Percentiles rank a stretch among this genome's conserved stretches.
phyloP scores from a whole-genome alignment of 30 jellyfish, hydroid and myxozoan species.

The Mastigias papua region DNA sequence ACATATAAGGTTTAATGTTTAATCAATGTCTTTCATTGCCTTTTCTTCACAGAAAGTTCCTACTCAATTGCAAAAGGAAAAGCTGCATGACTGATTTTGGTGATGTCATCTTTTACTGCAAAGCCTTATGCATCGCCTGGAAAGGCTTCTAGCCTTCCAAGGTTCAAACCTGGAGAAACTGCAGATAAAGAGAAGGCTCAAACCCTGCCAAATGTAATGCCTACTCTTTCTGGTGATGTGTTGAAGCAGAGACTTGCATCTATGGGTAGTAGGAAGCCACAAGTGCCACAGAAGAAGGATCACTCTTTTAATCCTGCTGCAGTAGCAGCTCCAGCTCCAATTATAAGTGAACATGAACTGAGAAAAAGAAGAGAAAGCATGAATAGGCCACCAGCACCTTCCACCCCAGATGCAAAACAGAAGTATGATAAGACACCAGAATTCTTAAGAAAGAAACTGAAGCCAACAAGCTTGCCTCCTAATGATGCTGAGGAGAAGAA shows the following conservation, averaged over 20 bases:
- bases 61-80: too few species aligned
- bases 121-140: slow-evolving; percentile 37
- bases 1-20: too few species aligned
- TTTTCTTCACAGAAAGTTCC: too few species aligned
- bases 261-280: slow-evolving; percentile 2
- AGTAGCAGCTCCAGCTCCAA: slow-evolving; percentile 17
- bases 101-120: slow-evolving; percentile 32
- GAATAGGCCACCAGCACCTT: slow-evolving; percentile 74
- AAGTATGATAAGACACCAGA: slow-evolving; percentile 47
- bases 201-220: slow-evolving; percentile 45
- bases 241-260: slow-evolving; percentile 48
- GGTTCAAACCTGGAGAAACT: neutral
- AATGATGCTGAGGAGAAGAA: slow-evolving; percentile 6
- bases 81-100: neutral
- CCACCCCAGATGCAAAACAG: slow-evolving; percentile 49
- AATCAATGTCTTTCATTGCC: too few species aligned
- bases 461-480: slow-evolving; percentile 17
- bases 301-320: neutral
- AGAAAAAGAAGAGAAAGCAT: slow-evolving; percentile 28
- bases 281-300: neutral
- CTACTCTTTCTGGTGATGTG: slow-evolving; percentile 57
- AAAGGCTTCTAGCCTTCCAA: slow-evolving; percentile 32
- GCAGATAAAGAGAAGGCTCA: slow-evolving; percentile 1
- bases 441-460: slow-evolving; percentile 52
- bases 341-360: slow-evolving; percentile 24